Percentiles rank a stretch among this genome's conserved stretches.
These are phyloP conservation scores for Scleropages formosus DNA, from an alignment of 2,797 vertebrate genomes.

Conservation along the genomic window DNA sequence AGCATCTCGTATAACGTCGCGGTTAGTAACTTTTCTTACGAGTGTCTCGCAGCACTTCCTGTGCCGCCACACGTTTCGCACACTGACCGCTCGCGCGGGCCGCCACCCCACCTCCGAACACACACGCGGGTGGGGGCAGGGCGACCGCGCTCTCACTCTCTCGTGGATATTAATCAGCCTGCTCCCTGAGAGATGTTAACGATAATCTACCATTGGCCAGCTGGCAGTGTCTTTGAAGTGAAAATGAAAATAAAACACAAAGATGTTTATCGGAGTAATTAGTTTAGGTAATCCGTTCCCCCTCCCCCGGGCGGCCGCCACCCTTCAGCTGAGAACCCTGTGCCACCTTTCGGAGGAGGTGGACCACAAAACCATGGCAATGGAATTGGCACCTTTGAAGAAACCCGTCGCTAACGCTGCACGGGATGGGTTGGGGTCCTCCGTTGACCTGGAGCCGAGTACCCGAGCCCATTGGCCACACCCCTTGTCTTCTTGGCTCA, in stretches of 20 bases:
- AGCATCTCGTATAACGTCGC: not conserved
- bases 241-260: slow-evolving; percentile 58
- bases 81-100: not conserved
- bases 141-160: not conserved
- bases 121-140: not conserved
- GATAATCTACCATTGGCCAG: slow-evolving; percentile 26
- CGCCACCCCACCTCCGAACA: not conserved
- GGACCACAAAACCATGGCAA: not conserved
- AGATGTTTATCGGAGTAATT: slow-evolving; percentile 58
- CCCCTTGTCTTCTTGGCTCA: not conserved
- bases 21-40: not conserved
- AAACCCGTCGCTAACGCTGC: not conserved
- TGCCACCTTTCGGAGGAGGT: not conserved
- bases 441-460: too few relatives aligned
- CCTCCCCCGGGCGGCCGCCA: not conserved
- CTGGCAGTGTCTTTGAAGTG: slow-evolving; percentile 37
- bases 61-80: not conserved
- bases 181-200: slow-evolving; percentile 19
- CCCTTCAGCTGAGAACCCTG: not conserved
- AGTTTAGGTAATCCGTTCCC: slow-evolving; percentile 34
- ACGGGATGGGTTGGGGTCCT: too few relatives aligned
- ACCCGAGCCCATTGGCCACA: not conserved
- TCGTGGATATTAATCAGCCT: slow-evolving; percentile 21
- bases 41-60: not conserved
- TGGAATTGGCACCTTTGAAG: not conserved